Base-by-base conservation (phyloP, 2,113 vertebrate genomes). In the Cyprinodon tularosa region DNA sequence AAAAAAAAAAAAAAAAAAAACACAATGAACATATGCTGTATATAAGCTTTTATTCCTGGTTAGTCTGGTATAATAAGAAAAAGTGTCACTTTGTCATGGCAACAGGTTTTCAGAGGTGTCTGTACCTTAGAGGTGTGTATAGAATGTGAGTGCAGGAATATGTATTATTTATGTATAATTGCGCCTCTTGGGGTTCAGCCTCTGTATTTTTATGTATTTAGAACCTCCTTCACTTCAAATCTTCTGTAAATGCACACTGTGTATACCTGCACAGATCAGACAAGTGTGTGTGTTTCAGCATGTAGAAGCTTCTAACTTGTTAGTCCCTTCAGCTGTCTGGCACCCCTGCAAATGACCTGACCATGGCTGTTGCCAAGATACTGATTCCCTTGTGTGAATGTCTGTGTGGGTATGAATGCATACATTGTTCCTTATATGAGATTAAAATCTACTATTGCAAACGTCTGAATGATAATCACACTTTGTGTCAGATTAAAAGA, bases 331-430 rank as follows among this genome's bases (percentile, higher is more conserved):
- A 79, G 81, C 81, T 39, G 86, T 90, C 88, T 92, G 82, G 88
- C 88, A 89, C 85, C 84, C 82, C 80, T 87, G 63, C 76, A 81
- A 86, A 64, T 84, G 86, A 85, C 89, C 84, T 82, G 74, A 82
- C 70, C 85, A 63, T 29, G 68, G 57, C 57, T 68, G 89, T 84
- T 90, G 88, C 89, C 89, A 92, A 87, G 84, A 89, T 85, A 86
- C 82, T 48, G 67, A 65, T 47, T 66, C 14, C 59, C 39, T 15
- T 67, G 76, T 66, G 62, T 74, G 62, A 45, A 59, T 72, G 61
- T 68, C 62, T 44, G 68, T 68, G 53, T 62, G 69, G 67, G 62
- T 8, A 13, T 66, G 65, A 11, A 70, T 75, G 69, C 47, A 62
- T 80, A 42, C 4, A 11, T 60, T 12, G 71, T 15, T 63, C 63